Evolutionary conservation across 2,797 vertebrate species (phyloP).

Genomic region (Thalassophryne amazonica): DNA sequence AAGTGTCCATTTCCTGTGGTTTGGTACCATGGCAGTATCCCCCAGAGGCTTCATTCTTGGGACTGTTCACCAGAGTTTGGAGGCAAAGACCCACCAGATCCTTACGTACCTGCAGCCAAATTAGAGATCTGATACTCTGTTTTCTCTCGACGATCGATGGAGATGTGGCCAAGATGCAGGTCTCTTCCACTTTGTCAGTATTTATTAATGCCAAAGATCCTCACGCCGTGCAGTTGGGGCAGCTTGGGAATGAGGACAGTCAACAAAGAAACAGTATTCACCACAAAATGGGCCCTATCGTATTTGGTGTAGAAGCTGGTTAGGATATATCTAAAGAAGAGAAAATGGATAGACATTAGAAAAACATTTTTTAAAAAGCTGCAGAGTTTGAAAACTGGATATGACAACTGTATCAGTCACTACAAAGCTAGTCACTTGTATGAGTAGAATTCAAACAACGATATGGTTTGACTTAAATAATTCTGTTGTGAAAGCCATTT

Average conservation of each 20-base stretch:
- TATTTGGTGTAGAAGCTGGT: slow-evolving; percentile 99
- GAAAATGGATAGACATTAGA: neutral
- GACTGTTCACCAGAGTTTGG: slow-evolving; percentile 25
- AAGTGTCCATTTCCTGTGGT: slow-evolving; percentile 24
- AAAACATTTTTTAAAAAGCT: too few relatives aligned
- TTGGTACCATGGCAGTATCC: slow-evolving; percentile 50
- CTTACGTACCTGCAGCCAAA: slow-evolving; percentile 34
- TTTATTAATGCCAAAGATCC: slow-evolving; percentile 97
- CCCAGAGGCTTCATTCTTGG: slow-evolving; percentile 41
- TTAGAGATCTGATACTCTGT: slow-evolving; percentile 30
- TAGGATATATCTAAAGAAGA: slow-evolving; percentile 86
- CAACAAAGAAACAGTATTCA: slow-evolving; percentile 92
- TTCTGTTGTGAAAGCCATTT: too few relatives aligned
- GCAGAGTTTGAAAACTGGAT: too few relatives aligned
- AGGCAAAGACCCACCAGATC: slow-evolving; percentile 29
- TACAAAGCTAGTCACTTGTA: too few relatives aligned
- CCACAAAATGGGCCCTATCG: slow-evolving; percentile 89
- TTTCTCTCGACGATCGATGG: slow-evolving; percentile 32
- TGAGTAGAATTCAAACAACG: too few relatives aligned
- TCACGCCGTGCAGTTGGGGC: slow-evolving; percentile 94
- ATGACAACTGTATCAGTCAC: too few relatives aligned
- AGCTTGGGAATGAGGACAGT: slow-evolving; percentile 94
- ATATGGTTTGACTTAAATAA: too few relatives aligned
- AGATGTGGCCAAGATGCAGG: slow-evolving; percentile 29
- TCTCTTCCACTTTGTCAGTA: slow-evolving; percentile 81